Evolutionary conservation across 2,888 invertebrate genomes (phyloP), one percentile per base, ranked within the genome.

Genomic region (Cheilosia vernalis): DNA sequence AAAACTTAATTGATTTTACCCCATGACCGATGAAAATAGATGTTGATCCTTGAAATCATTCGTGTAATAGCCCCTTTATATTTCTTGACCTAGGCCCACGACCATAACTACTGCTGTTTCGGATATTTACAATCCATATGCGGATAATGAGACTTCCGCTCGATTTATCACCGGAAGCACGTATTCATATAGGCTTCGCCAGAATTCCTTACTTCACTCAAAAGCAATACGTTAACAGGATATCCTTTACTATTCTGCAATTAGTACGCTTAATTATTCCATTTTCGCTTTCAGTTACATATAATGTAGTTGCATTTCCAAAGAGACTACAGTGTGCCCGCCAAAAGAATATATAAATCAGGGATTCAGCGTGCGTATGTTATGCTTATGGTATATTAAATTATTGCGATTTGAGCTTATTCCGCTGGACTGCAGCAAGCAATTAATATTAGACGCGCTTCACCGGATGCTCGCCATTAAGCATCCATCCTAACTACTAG

Each of bases 381-480:
- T 27, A 33, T 51, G 37, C 30, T 30, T 30, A 30, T 30, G 9
- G 9, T 30, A 30, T 33, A 58, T 60, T 55, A 76, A 85, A 85
- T 80, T 80, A 85, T 70, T 56, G 33, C 63, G 53, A 69, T 63
- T 73, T 58, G 17, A 69, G 79, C 63, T 79, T 79, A 80, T 79
- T 80, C 74, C 76, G 37, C 74, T 42, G 60, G 53, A 37, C 37
- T 37, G 70, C 55, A 63, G 49, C 37, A 85, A 76, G 84, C 80
- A 85, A 85, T 85, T 85, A 80, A 70, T 76, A 80, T 80, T 76
- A 76, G 66, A 80, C 60, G 60, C 55, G 66, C 69, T 80, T 44
- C 64, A 70, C 37, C 47, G 51, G 64, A 44, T 64, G 67, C 42
- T 47, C 30, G 19, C 53, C 61, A 61, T 27, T 55, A 61, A 55